Conservation (phyloP, 2,888 invertebrate genomes). For the Drosophila leonis region DNA sequence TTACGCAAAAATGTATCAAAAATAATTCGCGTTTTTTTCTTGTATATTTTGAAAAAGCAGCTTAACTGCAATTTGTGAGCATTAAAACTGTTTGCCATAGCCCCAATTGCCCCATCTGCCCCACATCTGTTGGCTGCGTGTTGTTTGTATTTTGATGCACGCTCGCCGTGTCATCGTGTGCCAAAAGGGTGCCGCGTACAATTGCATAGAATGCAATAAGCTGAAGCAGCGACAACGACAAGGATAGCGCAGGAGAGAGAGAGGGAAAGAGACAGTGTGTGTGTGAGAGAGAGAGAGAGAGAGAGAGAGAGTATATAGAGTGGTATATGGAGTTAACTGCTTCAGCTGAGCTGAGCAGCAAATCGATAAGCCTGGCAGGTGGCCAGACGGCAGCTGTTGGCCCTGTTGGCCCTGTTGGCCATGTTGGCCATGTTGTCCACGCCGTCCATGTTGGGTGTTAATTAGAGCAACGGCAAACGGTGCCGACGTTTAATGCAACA, state of each 20-base stretch:
- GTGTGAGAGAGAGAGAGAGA: neutral
- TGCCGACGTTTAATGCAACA: conserved; percentile 70
- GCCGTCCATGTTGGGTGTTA: conserved; percentile 56
- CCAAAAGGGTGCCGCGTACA: conserved; percentile 16
- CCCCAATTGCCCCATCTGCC: neutral
- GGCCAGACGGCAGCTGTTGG: conserved; percentile 8
- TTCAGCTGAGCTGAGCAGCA: conserved; percentile 34
- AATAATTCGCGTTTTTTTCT: neutral
- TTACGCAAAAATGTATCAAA: neutral
- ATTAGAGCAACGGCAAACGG: conserved; percentile 62
- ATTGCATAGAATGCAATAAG: conserved; percentile 25
- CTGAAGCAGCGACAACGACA: conserved; percentile 1
- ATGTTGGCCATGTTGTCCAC: conserved; percentile 2
- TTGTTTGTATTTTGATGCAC: conserved; percentile 4
- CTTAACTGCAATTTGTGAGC: conserved; percentile 18
- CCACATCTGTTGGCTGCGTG: neutral
- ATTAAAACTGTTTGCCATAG: neutral
- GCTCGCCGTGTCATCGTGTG: conserved; percentile 5
- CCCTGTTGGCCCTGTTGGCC: conserved; percentile 4
- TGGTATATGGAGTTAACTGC: neutral
- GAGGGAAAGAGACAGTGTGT: too few species aligned
- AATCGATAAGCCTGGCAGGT: conserved; percentile 57
- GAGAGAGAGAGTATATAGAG: neutral
- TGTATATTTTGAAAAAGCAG: conserved; percentile 7
- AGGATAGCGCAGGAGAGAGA: neutral